Percentiles rank a stretch among this genome's conserved stretches.
These are phyloP conservation scores for Synanthedon andrenaeformis DNA, from an alignment of 2,888 invertebrate species.

Conservation along the genomic window DNA sequence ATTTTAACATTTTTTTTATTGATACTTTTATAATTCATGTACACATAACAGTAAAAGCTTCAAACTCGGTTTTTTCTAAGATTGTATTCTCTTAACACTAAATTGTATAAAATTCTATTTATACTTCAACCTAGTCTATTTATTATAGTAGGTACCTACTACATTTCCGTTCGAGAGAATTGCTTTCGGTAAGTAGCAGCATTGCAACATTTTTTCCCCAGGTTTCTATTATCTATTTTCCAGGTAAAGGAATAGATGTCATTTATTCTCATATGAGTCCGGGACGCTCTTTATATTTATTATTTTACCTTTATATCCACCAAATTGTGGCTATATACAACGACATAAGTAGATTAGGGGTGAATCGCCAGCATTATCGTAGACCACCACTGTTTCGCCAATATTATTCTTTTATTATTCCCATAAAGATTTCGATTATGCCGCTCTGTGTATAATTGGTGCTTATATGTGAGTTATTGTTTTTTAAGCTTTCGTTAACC, in stretches of 20 bases:
- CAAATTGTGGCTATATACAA: conserved; percentile 12
- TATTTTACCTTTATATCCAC: not conserved
- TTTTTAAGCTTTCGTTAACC: no score
- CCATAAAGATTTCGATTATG: conserved; percentile 4
- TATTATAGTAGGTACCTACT: not conserved
- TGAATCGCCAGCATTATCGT: conserved; percentile 13
- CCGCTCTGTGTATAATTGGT: conserved; percentile 9
- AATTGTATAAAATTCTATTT: not conserved
- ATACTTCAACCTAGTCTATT: conserved; percentile 1
- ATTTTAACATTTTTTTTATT: not conserved
- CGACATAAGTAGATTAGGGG: conserved; percentile 20
- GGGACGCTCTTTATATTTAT: not conserved
- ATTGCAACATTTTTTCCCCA: conserved; percentile 1
- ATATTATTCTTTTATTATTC: conserved; percentile 31
- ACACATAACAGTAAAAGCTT: not conserved
- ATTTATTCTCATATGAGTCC: conserved; percentile 12
- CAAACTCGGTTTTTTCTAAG: not conserved
- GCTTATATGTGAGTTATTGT: not conserved
- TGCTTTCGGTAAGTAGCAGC: not conserved
- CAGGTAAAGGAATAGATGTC: conserved; percentile 11
- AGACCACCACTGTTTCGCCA: conserved; percentile 14
- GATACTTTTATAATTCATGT: not conserved
- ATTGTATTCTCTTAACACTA: not conserved
- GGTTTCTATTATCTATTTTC: conserved; percentile 7
- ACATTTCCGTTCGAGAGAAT: not conserved